Evolutionary conservation across 1,140 invertebrate genomes (phyloP), one percentile per base, ranked within the genome.

Genomic region (Mamestra configurata): DNA sequence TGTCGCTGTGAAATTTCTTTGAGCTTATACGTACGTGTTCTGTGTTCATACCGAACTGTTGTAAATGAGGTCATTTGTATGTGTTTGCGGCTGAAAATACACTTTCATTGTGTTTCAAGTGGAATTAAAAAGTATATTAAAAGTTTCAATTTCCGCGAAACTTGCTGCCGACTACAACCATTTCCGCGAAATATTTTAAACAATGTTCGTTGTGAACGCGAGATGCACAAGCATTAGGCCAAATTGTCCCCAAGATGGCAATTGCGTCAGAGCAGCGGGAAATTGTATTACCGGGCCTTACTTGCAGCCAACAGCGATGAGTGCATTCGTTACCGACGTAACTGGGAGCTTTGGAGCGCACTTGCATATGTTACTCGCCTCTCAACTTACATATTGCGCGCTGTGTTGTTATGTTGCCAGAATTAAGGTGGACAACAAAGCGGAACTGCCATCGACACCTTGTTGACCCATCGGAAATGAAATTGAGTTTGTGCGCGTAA

Each of bases 221-320:
- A 82, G 82, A 86, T 88, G 87, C 85, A 87, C 76, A 85, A 85
- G 85, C 89, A 92, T 92, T 92, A 90, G 87, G 78, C 87, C 79
- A 92, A 94, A 93, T 94, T 89, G 92, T 88, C 84, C 92, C 90
- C 91, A 89, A 91, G 91, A 90, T 86, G 88, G 88, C 88, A 89
- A 88, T 92, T 86, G 78, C 84, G 79, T 82, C 77, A 84, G 81
- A 87, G 90, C 79, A 85, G 79, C 80, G 83, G 85, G 84, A 93
- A 94, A 94, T 94, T 92, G 91, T 90, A 92, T 94, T 94, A 92
- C 90, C 81, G 85, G 79, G 77, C 82, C 81, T 83, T 87, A 85
- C 83, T 89, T 77, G 83, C 85, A 86, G 73, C 84, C 86, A 68
- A 85, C 82, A 71, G 80, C 88, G 86, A 92, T 86, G 86, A 92